Evolutionary conservation across 2,888 invertebrate genomes (phyloP).

Genomic region (Achlya flavicornis): DNA sequence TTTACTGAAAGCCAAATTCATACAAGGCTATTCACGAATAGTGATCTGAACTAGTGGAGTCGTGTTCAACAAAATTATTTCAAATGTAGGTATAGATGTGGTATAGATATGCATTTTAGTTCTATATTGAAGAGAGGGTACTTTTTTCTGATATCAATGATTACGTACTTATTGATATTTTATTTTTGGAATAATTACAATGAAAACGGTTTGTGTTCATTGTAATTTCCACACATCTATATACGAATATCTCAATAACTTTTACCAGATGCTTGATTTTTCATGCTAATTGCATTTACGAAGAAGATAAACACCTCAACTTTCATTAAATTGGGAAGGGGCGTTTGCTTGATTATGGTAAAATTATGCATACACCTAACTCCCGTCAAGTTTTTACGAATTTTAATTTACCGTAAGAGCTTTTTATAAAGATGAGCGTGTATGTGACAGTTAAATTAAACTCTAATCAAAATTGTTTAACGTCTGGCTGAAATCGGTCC

Average conservation of each 20-base stretch:
- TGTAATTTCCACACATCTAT: too few species aligned
- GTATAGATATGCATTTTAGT: conserved; percentile 8
- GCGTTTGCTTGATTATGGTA: not conserved
- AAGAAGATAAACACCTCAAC: not conserved
- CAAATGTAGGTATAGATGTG: conserved; percentile 14
- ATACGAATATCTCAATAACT: too few species aligned
- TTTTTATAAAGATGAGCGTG: not conserved
- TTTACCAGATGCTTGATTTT: too few species aligned
- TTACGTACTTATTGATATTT: too few species aligned
- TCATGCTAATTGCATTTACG: too few species aligned
- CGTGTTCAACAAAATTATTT: conserved; percentile 48
- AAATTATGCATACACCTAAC: not conserved
- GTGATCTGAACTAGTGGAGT: conserved; percentile 39
- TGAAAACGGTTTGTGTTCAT: too few species aligned
- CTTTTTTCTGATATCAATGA: not conserved
- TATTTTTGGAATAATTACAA: not conserved
- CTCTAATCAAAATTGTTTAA: too few species aligned
- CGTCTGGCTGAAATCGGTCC: too few species aligned
- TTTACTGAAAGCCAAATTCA: conserved; percentile 52
- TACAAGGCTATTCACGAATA: conserved; percentile 41
- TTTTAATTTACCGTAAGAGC: not conserved
- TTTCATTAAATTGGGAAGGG: not conserved
- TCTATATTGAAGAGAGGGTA: conserved; percentile 6
- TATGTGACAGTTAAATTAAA: too few species aligned
- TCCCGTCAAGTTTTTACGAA: not conserved